A percentile compares a stretch with the other conserved stretches of the same genome.
phyloP scores from a whole-genome alignment of 2,113 vertebrate genomes.

The Gasterosteus aculeatus region DNA sequence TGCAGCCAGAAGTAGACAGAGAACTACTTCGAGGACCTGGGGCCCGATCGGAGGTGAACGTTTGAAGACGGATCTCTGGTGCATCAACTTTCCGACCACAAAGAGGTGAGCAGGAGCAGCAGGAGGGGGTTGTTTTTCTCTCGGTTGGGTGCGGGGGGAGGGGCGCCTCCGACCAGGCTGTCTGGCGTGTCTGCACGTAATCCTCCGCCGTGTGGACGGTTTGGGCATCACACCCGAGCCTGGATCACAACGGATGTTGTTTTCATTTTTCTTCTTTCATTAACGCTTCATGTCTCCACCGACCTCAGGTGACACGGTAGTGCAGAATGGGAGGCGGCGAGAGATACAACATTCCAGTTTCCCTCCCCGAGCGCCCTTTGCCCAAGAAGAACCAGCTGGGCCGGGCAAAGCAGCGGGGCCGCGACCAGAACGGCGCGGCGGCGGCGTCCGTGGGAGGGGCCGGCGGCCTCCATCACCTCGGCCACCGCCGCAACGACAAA shows the following conservation, averaged over 20 bases:
- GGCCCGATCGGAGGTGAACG: constrained; percentile 77
- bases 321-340: constrained; percentile 94
- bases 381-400: constrained; percentile 88
- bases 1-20: constrained; percentile 85
- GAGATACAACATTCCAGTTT: constrained; percentile 91
- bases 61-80: constrained; percentile 63
- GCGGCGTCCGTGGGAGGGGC: constrained; percentile 72
- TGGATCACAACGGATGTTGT: not conserved
- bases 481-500: constrained; percentile 86
- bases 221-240: not conserved
- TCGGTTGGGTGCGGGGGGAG: constrained; percentile 48
- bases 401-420: constrained; percentile 85
- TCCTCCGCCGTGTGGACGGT: not conserved
- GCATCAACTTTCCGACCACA: constrained; percentile 81
- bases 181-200: constrained; percentile 69
- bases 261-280: too few relatives aligned
- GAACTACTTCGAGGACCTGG: constrained; percentile 85
- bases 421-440: constrained; percentile 85
- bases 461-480: constrained; percentile 70
- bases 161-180: constrained; percentile 21
- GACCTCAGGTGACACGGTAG: constrained; percentile 88
- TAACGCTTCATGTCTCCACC: not conserved
- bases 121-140: constrained; percentile 50
- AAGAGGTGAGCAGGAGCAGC: constrained; percentile 76
- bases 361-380: constrained; percentile 85